Evolutionary conservation across 2,888 invertebrate genomes (phyloP).

Genomic region (Oligia fasciuncula): DNA sequence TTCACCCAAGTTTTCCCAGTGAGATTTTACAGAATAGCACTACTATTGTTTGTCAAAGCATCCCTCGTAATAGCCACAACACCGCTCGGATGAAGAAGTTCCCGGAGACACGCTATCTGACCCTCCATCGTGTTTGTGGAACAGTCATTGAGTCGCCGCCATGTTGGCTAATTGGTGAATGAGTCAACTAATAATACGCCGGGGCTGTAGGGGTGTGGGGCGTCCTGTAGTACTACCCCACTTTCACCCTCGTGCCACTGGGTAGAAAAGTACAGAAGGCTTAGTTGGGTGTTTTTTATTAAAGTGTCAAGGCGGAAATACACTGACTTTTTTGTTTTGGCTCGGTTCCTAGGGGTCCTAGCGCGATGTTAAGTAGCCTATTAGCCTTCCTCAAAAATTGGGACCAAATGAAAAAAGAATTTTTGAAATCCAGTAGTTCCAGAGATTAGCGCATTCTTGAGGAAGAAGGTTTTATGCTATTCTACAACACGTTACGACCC

Average conservation of each 20-base stretch:
- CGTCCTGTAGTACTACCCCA: constrained; percentile 30
- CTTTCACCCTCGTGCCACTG: background rate
- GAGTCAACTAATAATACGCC: constrained; percentile 20
- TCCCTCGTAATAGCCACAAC: background rate
- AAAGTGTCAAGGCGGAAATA: too few relatives aligned
- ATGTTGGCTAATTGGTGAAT: constrained; percentile 47
- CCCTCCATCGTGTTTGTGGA: background rate
- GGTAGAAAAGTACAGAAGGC: background rate
- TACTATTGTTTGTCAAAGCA: background rate
- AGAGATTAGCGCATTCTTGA: too few relatives aligned
- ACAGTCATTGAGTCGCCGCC: constrained; percentile 36
- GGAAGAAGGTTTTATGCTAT: too few relatives aligned
- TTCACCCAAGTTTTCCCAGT: too few relatives aligned
- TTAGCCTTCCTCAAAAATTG: too few relatives aligned
- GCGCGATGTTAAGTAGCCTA: too few relatives aligned
- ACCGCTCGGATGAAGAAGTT: background rate
- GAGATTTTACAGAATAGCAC: too few relatives aligned
- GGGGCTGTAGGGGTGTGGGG: background rate
- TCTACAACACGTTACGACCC: too few relatives aligned
- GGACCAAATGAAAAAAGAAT: too few relatives aligned
- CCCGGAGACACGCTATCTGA: background rate
- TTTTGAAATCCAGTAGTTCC: too few relatives aligned
- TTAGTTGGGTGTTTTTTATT: background rate
- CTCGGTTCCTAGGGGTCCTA: too few relatives aligned
- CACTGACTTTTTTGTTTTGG: too few relatives aligned